Percentiles rank a stretch among this genome's conserved stretches.
These are phyloP conservation scores for Drosophila dives DNA, from an alignment of 2,888 invertebrate species.

Conservation along the genomic window DNA sequence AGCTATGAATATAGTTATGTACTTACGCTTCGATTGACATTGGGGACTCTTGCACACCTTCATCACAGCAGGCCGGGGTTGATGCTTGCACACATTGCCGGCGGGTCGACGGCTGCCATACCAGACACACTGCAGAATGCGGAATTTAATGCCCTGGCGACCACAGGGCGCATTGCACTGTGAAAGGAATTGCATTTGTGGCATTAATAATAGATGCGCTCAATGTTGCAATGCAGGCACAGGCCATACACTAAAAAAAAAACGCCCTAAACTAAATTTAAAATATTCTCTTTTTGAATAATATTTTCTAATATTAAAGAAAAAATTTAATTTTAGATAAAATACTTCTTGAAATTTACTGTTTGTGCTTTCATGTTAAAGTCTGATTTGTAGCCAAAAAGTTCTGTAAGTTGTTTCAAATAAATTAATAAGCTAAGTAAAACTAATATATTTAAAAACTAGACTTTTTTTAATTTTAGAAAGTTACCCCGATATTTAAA, in stretches of 20 bases:
- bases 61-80: constrained; percentile 91
- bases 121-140: constrained; percentile 97
- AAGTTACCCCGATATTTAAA: background rate
- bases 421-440: background rate
- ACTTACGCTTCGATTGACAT: constrained; percentile 87
- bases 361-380: background rate
- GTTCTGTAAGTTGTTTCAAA: background rate
- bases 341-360: background rate
- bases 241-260: background rate
- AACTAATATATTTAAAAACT: too few species aligned
- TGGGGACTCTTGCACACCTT: constrained; percentile 90
- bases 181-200: constrained; percentile 49
- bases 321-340: background rate
- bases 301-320: too few species aligned
- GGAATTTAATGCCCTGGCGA: constrained; percentile 92
- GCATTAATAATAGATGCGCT: constrained; percentile 54
- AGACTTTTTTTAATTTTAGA: background rate
- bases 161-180: constrained; percentile 95
- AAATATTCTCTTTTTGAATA: background rate
- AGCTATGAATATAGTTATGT: background rate
- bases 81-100: constrained; percentile 92
- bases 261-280: background rate
- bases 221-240: constrained; percentile 8
- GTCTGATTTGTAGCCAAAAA: background rate
- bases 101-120: constrained; percentile 92